Evolutionary conservation across 2,888 invertebrate species (phyloP).

Genomic region (Drosophila neonasuta): DNA sequence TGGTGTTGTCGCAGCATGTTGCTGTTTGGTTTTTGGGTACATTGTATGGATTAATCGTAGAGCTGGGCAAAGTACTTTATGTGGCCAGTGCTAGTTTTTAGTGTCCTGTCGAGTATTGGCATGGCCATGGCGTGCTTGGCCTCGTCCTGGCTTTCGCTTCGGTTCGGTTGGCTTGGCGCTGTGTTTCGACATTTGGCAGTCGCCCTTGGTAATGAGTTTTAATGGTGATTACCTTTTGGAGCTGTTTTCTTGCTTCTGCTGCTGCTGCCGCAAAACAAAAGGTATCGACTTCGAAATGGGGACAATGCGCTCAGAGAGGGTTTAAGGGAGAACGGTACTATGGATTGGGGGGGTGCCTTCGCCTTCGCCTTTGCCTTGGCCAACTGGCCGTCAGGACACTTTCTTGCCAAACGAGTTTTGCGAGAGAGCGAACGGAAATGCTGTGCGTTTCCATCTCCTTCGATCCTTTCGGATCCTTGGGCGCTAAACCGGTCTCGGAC

Average conservation of each 20-base stretch:
- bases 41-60: constrained; percentile 24
- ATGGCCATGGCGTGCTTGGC: constrained; percentile 49
- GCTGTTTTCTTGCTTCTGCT: constrained; percentile 23
- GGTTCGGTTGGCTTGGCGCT: neutral
- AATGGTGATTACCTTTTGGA: constrained; percentile 70
- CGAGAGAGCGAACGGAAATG: constrained; percentile 45
- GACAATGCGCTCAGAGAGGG: neutral
- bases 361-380: constrained; percentile 6
- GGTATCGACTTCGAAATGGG: neutral
- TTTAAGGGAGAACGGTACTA: constrained; percentile 34
- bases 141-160: neutral
- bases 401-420: constrained; percentile 54
- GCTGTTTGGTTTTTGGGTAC: constrained; percentile 5
- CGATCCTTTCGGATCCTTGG: constrained; percentile 40
- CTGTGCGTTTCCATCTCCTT: constrained; percentile 52
- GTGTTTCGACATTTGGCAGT: constrained; percentile 25
- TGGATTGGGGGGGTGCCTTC: constrained; percentile 2
- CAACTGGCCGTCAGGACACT: constrained; percentile 41
- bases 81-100: constrained; percentile 36
- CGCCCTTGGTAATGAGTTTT: constrained; percentile 78
- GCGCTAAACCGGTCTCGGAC: constrained; percentile 43
- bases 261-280: constrained; percentile 19
- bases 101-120: constrained; percentile 34
- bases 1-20: constrained; percentile 5
- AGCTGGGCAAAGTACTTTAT: constrained; percentile 31